phyloP scores from a whole-genome alignment of 2,888 invertebrate species.

The Phyllotreta cruciferae region DNA sequence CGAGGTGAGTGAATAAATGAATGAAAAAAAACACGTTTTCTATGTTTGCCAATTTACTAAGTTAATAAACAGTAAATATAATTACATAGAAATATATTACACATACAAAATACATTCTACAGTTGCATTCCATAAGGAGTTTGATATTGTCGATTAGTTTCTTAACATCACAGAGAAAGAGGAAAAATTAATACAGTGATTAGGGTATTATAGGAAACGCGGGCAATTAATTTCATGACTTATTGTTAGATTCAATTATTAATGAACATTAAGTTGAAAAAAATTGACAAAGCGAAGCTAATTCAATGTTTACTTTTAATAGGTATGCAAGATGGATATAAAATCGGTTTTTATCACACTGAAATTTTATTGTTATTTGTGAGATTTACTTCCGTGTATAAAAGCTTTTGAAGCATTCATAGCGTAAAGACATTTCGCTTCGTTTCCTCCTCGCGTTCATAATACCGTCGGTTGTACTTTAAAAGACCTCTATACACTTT shows the following conservation, averaged over 20 bases:
- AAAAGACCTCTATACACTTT: no score
- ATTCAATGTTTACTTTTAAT: no score
- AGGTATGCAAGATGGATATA: no score
- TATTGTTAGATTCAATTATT: not conserved
- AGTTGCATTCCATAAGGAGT: conserved; percentile 41
- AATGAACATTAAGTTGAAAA: no score
- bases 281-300: no score
- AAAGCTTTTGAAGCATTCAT: no score
- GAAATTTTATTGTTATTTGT: no score
- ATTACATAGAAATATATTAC: conserved; percentile 56
- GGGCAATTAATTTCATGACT: not conserved
- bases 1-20: no score
- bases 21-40: not conserved
- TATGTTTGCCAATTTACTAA: conserved; percentile 52
- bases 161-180: conserved; percentile 54
- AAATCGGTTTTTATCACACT: no score
- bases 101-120: conserved; percentile 53
- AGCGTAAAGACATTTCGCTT: no score
- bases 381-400: not conserved
- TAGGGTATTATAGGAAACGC: conserved; percentile 21
- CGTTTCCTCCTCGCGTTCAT: no score
- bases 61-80: conserved; percentile 51
- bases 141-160: conserved; percentile 53
- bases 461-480: no score
- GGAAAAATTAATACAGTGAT: conserved; percentile 38